These are phyloP conservation scores for Papilio aristodemus DNA, from an alignment of 1,140 invertebrate genomes.

Conservation along the genomic window DNA sequence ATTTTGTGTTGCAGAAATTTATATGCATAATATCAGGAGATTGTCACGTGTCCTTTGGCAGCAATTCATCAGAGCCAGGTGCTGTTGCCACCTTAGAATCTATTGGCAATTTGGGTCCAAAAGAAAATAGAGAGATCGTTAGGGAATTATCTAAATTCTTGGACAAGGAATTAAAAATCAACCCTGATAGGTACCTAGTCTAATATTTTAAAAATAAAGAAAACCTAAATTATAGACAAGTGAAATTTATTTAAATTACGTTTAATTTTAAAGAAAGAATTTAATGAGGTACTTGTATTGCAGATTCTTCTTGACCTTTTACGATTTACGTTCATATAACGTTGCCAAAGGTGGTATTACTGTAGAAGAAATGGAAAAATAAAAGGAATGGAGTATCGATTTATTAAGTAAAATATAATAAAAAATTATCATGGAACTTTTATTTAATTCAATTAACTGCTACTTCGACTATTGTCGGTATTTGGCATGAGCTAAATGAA, in stretches of 20 bases:
- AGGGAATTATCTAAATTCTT: constrained; percentile 51
- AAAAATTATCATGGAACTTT: too few relatives aligned
- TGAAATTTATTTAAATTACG: neutral
- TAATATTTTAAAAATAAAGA: too few relatives aligned
- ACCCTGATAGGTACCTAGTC: constrained; percentile 47
- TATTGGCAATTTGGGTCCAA: constrained; percentile 57
- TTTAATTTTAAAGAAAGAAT: too few relatives aligned
- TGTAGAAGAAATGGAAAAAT: constrained; percentile 20
- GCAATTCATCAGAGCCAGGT: constrained; percentile 43
- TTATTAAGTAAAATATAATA: too few relatives aligned
- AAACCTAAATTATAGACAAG: neutral
- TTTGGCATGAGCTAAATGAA: too few relatives aligned
- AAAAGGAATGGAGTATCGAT: neutral
- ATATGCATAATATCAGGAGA: constrained; percentile 49
- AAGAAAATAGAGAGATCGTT: constrained; percentile 52
- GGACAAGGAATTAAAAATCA: constrained; percentile 53
- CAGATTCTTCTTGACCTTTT: constrained; percentile 61
- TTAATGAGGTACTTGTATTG: constrained; percentile 35
- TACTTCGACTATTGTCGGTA: too few relatives aligned
- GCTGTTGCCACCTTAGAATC: constrained; percentile 58
- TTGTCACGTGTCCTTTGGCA: constrained; percentile 46
- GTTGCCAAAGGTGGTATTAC: constrained; percentile 51
- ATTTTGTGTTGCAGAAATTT: constrained; percentile 51
- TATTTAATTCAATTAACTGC: too few relatives aligned
- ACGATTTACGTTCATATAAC: constrained; percentile 49